Evolutionary conservation across 2,797 vertebrate species (phyloP), one percentile per base, ranked within the genome.

Genomic region (Parauchenoglanis punctatus): DNA sequence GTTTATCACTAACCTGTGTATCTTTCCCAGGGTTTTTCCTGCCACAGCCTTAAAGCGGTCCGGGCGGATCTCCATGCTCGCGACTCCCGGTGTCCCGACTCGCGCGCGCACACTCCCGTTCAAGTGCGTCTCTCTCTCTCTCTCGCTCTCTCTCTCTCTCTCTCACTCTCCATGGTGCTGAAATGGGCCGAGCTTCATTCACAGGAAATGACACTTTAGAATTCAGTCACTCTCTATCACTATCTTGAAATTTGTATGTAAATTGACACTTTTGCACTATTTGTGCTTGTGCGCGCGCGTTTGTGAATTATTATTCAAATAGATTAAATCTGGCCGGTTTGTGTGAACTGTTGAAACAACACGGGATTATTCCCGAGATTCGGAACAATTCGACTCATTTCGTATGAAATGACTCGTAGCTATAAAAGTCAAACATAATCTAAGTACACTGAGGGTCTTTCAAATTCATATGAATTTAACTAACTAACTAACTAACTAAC

Each of bases 21-120:
- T 95, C 91, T 95, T 96, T 63, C 95, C 95, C 87, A 96, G 93
- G 91, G 95, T 96, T 95, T 95, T 96, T 40, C 92, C 96, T 28
- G 95, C 95, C 46, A 77, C 93, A 89, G 94, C 95, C 92, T 96
- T 96, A 86, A 96, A 95, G 93, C 95, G 95, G 91, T 96, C 96
- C 90, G 96, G 95, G 95, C 95, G 94, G 94, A 96, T 93, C 95
- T 96, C 95, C 96, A 96, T 96, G 93, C 93, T 95, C 89, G 89
- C 95, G 91, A 93, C 94, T 95, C 92, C 93, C 92, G 92, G 90
- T 94, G 94, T 91, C 93, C 93, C 91, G 93, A 95, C 94, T 93
- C 86, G 75, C 81, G 31, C 92, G 35, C 58, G 4, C 78, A 25
- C 56, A 23, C 31, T 40, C 20, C 54, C 1, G 28, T 20, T 58